phyloP scores from a whole-genome alignment of 1,140 invertebrate genomes.

The Pseudobourletiella spinata region DNA sequence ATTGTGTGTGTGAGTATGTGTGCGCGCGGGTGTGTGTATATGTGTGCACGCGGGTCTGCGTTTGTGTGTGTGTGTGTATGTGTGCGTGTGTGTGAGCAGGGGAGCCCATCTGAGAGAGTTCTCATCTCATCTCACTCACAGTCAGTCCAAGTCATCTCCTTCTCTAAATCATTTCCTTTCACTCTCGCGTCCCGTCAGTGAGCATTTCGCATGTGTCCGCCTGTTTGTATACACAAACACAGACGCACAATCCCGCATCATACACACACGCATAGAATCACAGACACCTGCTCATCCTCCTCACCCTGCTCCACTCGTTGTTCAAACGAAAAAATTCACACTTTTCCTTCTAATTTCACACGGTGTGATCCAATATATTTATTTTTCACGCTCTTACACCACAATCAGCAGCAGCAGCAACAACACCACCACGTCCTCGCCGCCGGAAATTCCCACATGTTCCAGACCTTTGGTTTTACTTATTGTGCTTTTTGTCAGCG shows the following conservation, averaged over 20 bases:
- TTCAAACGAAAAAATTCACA: neutral
- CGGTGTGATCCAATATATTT: neutral
- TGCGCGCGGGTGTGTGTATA: no score
- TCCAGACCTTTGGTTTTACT: neutral
- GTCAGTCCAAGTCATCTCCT: neutral
- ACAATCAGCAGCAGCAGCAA: neutral
- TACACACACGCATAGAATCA: no score
- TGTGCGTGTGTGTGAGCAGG: no score
- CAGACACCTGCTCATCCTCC: no score
- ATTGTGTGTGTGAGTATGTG: no score
- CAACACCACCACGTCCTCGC: neutral
- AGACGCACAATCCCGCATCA: no score
- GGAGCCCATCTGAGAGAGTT: no score
- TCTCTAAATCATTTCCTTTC: constrained; percentile 1
- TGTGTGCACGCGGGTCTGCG: no score
- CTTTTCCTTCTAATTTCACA: neutral
- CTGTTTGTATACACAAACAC: neutral
- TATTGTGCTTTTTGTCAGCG: no score
- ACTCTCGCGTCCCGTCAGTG: neutral
- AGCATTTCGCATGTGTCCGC: neutral
- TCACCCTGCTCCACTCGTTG: neutral
- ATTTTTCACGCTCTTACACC: neutral
- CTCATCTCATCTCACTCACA: neutral
- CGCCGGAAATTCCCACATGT: neutral
- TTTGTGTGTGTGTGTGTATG: no score